Conservation (phyloP, 2,888 invertebrate genomes). For the Exocentrus adspersus region DNA sequence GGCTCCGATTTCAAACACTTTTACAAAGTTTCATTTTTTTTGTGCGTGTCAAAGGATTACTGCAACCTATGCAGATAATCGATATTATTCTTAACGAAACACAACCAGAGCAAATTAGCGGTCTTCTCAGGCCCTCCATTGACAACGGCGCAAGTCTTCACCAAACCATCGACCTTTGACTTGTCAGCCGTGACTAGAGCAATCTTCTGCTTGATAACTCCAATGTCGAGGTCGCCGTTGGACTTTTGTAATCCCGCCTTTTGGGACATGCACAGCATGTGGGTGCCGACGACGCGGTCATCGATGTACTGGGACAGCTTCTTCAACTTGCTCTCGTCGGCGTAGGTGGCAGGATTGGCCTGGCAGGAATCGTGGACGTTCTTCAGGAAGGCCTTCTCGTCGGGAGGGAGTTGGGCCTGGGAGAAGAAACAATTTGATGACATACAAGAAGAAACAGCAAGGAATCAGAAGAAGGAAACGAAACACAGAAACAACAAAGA, state of each 20-base stretch:
- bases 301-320: conserved; percentile 27
- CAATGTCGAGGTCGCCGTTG: conserved; percentile 27
- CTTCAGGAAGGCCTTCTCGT: conserved; percentile 26
- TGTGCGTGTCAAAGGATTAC: too few species aligned
- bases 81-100: conserved; percentile 32
- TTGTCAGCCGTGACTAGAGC: conserved; percentile 20
- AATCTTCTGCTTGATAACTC: conserved; percentile 26
- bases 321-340: conserved; percentile 31
- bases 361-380: conserved; percentile 34
- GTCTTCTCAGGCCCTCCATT: conserved; percentile 29
- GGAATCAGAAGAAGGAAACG: too few species aligned
- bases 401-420: conserved; percentile 28
- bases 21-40: neutral
- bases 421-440: too few species aligned
- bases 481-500: too few species aligned
- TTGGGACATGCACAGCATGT: conserved; percentile 39
- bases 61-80: conserved; percentile 30
- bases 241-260: conserved; percentile 32
- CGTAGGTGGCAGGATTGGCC: conserved; percentile 29
- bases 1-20: too few species aligned
- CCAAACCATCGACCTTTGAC: conserved; percentile 21
- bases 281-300: conserved; percentile 28
- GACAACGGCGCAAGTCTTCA: conserved; percentile 25
- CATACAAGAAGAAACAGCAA: too few species aligned
- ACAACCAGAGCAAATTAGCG: conserved; percentile 30